Evolutionary conservation across 2,113 vertebrate genomes (phyloP).

Genomic region (Elachura formosa): DNA sequence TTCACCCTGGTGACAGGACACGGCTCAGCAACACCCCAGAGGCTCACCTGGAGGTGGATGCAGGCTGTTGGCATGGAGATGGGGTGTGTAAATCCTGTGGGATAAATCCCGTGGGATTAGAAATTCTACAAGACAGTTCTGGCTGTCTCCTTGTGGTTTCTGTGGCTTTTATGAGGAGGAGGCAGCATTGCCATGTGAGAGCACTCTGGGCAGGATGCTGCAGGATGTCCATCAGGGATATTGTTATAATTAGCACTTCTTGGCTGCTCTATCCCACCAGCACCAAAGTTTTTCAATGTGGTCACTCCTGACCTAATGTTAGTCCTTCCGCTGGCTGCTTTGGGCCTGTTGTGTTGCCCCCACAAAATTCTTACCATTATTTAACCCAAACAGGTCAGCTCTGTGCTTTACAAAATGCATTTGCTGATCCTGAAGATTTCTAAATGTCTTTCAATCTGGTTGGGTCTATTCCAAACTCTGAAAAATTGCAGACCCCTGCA

Average conservation of each 20-base stretch:
- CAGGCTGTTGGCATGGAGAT: neutral
- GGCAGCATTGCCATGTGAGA: neutral
- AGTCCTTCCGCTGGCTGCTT: neutral
- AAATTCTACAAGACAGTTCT: neutral
- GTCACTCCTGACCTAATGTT: neutral
- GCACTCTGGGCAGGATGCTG: neutral
- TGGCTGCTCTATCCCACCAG: neutral
- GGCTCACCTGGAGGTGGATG: fast-evolving
- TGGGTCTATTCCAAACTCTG: neutral
- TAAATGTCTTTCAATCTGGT: neutral
- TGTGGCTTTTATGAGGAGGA: neutral
- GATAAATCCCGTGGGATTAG: neutral
- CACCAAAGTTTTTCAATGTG: neutral
- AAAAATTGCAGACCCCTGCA: neutral
- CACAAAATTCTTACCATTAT: neutral
- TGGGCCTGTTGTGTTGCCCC: neutral
- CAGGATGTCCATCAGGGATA: neutral
- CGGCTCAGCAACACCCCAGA: neutral
- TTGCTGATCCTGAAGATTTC: neutral
- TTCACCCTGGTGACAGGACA: neutral
- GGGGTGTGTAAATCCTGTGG: neutral
- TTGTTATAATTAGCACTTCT: neutral
- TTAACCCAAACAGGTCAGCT: neutral
- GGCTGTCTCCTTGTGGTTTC: neutral
- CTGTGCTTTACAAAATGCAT: neutral